Evolutionary conservation across 2,797 vertebrate genomes (phyloP).

Genomic region (Sebastes minor): DNA sequence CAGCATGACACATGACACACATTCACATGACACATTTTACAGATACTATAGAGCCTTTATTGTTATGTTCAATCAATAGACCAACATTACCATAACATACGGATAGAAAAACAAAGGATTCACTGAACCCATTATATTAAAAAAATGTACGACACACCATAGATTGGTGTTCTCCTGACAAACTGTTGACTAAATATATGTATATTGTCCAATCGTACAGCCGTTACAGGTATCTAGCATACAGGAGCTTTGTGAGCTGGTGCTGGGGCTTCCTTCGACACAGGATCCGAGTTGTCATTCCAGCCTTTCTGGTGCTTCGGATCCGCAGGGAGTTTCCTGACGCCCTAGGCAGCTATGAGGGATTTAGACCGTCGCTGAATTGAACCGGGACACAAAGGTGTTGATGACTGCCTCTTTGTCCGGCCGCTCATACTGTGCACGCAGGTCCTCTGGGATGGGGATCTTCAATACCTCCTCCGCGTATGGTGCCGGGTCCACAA

Average conservation of each 20-base stretch:
- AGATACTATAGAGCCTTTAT: no score
- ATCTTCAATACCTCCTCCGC: not conserved
- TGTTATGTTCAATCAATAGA: no score
- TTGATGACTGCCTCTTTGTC: not conserved
- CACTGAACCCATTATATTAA: no score
- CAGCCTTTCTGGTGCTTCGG: not conserved
- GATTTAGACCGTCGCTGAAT: not conserved
- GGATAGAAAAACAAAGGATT: no score
- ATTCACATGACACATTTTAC: no score
- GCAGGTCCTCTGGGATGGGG: not conserved
- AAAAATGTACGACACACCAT: no score
- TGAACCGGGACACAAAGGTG: not conserved
- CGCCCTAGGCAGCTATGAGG: not conserved
- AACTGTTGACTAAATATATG: no score
- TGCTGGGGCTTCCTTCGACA: not conserved
- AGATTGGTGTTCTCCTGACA: no score
- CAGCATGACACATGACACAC: no score
- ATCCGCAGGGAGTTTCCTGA: not conserved
- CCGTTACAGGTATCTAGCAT: no score
- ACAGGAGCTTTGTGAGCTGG: not conserved
- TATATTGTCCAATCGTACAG: no score
- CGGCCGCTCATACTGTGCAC: not conserved
- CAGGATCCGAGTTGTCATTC: not conserved
- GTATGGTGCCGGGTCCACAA: not conserved
- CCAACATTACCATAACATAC: no score